Evolutionary conservation across 2,797 vertebrate genomes (phyloP).

Genomic region (Sus cebifrons): DNA sequence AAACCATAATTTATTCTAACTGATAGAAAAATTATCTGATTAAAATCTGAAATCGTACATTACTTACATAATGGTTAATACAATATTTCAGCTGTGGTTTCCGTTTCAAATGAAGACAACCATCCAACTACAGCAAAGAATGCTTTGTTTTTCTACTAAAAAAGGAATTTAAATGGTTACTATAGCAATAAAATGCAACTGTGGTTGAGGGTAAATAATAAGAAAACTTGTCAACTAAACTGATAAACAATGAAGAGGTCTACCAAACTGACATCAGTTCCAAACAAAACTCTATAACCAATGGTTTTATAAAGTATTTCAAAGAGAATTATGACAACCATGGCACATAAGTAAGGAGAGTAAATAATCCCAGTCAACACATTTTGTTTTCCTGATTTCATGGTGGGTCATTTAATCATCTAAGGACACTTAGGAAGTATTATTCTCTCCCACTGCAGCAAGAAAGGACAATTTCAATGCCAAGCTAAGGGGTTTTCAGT

Average conservation of each 20-base stretch:
- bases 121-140: constrained; percentile 9
- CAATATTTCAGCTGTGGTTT: constrained; percentile 44
- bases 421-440: constrained; percentile 33
- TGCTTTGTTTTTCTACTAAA: constrained; percentile 57
- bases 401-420: not conserved
- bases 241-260: constrained; percentile 11
- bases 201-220: not conserved
- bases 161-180: constrained; percentile 66
- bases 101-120: constrained; percentile 59
- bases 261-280: constrained; percentile 20
- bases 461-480: constrained; percentile 8
- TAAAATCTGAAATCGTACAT: constrained; percentile 45
- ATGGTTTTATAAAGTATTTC: constrained; percentile 61
- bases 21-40: constrained; percentile 25
- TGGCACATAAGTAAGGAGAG: not conserved
- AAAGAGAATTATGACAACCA: not conserved
- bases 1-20: constrained; percentile 70
- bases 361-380: not conserved
- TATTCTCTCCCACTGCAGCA: constrained; percentile 47
- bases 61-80: constrained; percentile 67
- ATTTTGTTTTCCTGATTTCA: constrained; percentile 64
- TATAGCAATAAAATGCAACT: constrained; percentile 32
- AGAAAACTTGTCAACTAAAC: constrained; percentile 8
- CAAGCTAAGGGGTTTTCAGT: not conserved
- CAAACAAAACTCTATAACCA: constrained; percentile 61